Conservation (phyloP, 2,113 vertebrate genomes). For the Siniperca chuatsi region DNA sequence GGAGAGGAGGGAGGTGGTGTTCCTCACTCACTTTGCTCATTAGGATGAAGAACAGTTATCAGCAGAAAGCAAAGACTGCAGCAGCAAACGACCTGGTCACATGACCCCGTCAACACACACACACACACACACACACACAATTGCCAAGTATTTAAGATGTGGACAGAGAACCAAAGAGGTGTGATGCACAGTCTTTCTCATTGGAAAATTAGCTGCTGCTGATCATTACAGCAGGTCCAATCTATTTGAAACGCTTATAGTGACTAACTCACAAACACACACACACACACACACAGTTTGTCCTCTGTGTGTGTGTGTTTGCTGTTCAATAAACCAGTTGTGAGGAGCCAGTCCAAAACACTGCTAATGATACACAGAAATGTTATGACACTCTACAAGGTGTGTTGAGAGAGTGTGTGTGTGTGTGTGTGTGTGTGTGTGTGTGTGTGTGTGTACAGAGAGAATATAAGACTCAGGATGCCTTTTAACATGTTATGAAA, state of each 20-base stretch:
- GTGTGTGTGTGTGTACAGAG: too few relatives aligned
- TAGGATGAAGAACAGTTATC: conserved; percentile 2
- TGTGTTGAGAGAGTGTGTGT: neutral
- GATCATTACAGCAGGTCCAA: conserved; percentile 6
- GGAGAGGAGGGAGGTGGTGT: neutral
- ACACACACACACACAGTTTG: neutral
- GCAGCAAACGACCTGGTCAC: neutral
- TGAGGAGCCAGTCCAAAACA: neutral
- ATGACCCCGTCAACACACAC: neutral
- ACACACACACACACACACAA: neutral
- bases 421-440: neutral
- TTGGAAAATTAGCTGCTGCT: neutral
- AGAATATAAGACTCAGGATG: neutral
- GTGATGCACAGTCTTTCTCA: neutral
- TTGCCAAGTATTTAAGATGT: neutral
- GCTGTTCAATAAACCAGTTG: neutral
- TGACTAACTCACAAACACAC: neutral
- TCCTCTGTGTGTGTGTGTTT: neutral
- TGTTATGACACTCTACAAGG: neutral
- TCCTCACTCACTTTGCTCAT: neutral
- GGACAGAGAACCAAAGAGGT: neutral
- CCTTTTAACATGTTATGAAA: neutral
- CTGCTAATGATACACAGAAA: conserved; percentile 3
- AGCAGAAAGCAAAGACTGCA: conserved; percentile 1
- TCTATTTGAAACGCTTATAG: neutral